Evolutionary conservation across 2,113 vertebrate species (phyloP), one percentile per base, ranked within the genome.

Genomic region (Burhinus oedicnemus): DNA sequence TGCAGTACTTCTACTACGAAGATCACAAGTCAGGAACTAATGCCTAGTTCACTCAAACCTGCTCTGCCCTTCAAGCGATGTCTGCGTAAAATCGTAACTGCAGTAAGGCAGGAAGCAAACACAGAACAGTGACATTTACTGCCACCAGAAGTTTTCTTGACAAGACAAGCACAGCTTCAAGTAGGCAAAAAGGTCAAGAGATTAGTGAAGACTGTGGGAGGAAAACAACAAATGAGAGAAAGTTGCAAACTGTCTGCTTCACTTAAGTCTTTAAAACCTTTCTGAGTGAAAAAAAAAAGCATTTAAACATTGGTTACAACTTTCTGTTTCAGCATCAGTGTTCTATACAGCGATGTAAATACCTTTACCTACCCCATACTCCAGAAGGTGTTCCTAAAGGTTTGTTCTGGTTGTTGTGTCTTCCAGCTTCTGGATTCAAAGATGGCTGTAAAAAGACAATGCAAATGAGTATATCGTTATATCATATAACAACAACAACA

Each of bases 381-480:
- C 99, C 99, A 97, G 99, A 99, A 96, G 99, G 99, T 87, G 99
- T 99, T 93, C 99, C 99, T 96, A 99, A 98, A 94, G 99, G 98
- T 98, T 99, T 99, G 97, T 98, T 98, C 98, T 98, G 99, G 97
- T 97, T 98, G 94, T 97, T 98, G 92, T 99, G 98, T 98, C 99
- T 99, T 98, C 99, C 99, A 98, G 99, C 99, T 99, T 99, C 99
- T 98, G 99, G 99, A 98, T 99, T 99, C 98, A 99, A 98, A 97
- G 99, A 99, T 96, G 99, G 99, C 99, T 99, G 95, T 80, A 95
- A 95, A 96, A 95, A 90, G 54, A 97, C 87, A 85, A 90, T 8
- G 26, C 14, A 85, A 81, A 44, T 52, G 2, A 93, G 47, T 47
- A 19, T 4, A 86, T 2, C 3, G 8, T 32, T 68, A 6, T 32